Conservation (phyloP, 1,140 invertebrate genomes). For the Nomia melanderi region DNA sequence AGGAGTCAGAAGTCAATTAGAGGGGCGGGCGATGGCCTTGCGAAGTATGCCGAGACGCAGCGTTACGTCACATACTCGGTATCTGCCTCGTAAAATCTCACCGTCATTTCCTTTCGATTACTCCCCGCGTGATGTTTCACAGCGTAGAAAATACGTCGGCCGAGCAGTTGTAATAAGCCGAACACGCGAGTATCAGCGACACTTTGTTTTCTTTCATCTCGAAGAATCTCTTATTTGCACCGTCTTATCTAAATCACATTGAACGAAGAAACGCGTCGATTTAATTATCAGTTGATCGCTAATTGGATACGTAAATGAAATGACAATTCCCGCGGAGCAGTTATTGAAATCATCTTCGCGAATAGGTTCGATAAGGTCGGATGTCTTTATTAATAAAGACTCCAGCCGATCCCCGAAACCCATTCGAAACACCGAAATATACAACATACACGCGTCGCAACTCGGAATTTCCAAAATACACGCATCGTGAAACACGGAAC, state of each 20-base stretch:
- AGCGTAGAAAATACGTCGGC: not conserved
- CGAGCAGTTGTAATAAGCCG: not conserved
- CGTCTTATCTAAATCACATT: not conserved
- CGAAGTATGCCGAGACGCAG: constrained; percentile 3
- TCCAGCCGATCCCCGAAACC: no score
- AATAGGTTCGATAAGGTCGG: no score
- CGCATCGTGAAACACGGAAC: no score
- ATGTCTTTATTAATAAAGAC: no score
- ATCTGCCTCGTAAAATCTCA: constrained; percentile 27
- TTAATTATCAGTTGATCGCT: no score
- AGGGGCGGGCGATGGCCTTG: constrained; percentile 33
- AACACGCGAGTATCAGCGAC: not conserved
- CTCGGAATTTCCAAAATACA: no score
- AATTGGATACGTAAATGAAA: no score
- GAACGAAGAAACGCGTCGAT: no score
- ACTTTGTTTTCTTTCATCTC: not conserved
- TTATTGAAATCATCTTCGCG: no score
- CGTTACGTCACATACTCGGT: constrained; percentile 29
- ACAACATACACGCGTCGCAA: no score
- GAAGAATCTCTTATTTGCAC: not conserved
- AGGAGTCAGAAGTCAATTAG: constrained; percentile 53
- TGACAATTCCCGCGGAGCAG: no score
- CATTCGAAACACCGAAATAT: no score
- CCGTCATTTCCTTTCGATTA: constrained; percentile 32
- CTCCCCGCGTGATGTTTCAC: not conserved